These are phyloP conservation scores for Harmothoe impar DNA, from an alignment of 2,888 invertebrate species.

Conservation along the genomic window DNA sequence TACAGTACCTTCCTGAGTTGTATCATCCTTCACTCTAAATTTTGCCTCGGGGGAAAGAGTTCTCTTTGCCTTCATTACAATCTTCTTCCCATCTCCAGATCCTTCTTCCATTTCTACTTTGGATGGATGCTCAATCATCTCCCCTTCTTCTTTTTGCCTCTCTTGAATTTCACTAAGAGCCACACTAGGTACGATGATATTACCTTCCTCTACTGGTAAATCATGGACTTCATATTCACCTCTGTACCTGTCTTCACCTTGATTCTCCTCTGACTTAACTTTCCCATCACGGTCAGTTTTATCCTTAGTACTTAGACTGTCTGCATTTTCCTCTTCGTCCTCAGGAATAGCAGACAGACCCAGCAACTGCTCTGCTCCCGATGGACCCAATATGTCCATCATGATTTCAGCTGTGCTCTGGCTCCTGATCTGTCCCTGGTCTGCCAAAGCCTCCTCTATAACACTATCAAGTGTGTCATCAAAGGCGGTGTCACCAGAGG, in stretches of 20 bases:
- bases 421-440: background rate
- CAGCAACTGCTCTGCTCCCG: conserved; percentile 45
- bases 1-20: background rate
- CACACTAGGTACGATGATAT: conserved; percentile 24
- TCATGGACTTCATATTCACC: conserved; percentile 44
- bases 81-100: background rate
- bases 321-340: conserved; percentile 23
- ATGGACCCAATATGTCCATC: conserved; percentile 36
- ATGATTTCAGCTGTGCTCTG: conserved; percentile 29
- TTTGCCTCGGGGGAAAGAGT: conserved; percentile 27
- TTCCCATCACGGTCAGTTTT: background rate
- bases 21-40: background rate
- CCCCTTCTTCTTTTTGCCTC: conserved; percentile 35
- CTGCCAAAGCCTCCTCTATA: conserved; percentile 23
- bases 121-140: background rate
- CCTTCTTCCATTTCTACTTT: background rate
- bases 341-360: conserved; percentile 50
- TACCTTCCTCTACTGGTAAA: background rate
- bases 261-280: background rate
- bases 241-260: background rate
- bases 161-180: conserved; percentile 44
- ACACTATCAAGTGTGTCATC: conserved; percentile 24
- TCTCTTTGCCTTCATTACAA: conserved; percentile 36
- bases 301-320: background rate
- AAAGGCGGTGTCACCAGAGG: background rate